Percentiles rank a stretch among this genome's conserved stretches.
These are phyloP conservation scores for Lycorma delicatula DNA, from an alignment of 1,140 invertebrate species.

Conservation along the genomic window DNA sequence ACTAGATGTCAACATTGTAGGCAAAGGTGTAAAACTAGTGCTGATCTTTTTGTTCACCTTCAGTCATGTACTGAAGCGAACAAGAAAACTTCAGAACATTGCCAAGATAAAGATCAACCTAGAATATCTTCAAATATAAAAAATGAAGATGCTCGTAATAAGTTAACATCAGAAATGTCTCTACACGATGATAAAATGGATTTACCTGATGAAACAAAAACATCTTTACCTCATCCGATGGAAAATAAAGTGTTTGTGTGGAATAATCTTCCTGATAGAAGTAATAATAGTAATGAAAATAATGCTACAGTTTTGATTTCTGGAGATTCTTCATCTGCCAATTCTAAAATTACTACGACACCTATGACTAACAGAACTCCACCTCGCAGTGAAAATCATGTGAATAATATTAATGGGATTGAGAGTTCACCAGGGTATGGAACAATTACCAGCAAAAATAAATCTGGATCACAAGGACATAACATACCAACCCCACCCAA, in stretches of 20 bases:
- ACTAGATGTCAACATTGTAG: constrained; percentile 77
- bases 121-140: no score
- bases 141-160: constrained; percentile 26
- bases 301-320: no score
- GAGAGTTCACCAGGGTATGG: constrained; percentile 45
- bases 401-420: no score
- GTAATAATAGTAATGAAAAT: constrained; percentile 32
- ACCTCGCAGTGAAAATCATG: no score
- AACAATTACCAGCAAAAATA: constrained; percentile 41
- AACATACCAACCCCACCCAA: constrained; percentile 6
- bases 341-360: no score
- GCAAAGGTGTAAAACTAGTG: constrained; percentile 71
- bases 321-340: no score
- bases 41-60: constrained; percentile 63
- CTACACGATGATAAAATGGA: not conserved
- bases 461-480: constrained; percentile 28
- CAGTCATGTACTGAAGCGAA: constrained; percentile 51
- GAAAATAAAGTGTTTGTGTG: constrained; percentile 68
- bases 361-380: no score
- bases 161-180: constrained; percentile 19
- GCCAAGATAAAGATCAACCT: no score
- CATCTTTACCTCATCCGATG: constrained; percentile 52
- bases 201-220: constrained; percentile 28
- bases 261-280: constrained; percentile 46
- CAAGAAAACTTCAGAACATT: constrained; percentile 30